phyloP scores from a whole-genome alignment of 1,140 invertebrate species.

The Tetranychus cinnabarinus region DNA sequence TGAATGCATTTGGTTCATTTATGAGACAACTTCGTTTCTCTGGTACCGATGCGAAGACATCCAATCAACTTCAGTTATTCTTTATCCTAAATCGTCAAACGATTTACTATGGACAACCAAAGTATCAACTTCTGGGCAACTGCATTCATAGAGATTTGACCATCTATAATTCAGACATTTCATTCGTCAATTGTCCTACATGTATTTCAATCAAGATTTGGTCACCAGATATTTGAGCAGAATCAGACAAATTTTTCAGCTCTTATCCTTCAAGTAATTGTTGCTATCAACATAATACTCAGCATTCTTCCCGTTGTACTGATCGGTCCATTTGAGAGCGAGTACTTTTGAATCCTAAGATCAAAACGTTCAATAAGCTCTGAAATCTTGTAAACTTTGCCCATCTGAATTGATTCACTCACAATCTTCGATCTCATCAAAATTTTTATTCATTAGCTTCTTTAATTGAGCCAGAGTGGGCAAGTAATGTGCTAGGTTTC shows the following conservation, averaged over 20 bases:
- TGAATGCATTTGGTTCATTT: background rate
- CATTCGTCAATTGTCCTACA: slow-evolving; percentile 61
- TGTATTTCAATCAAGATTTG: slow-evolving; percentile 31
- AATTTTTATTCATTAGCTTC: background rate
- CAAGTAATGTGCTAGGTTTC: slow-evolving; percentile 10
- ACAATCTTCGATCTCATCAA: background rate
- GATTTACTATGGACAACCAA: slow-evolving; percentile 50
- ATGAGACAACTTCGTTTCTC: slow-evolving; percentile 2
- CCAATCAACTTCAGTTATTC: slow-evolving; percentile 77
- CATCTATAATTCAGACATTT: slow-evolving; percentile 49
- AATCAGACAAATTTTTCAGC: slow-evolving; percentile 45
- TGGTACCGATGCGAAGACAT: slow-evolving; percentile 7
- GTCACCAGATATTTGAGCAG: slow-evolving; percentile 24
- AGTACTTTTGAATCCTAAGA: background rate
- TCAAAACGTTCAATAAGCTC: background rate
- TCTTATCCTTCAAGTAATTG: slow-evolving; percentile 19
- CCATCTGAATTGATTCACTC: too few species aligned
- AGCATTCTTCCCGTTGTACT: too few species aligned
- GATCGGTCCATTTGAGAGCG: background rate
- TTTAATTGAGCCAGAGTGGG: background rate
- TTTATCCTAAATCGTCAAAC: slow-evolving; percentile 46
- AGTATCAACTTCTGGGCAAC: slow-evolving; percentile 60
- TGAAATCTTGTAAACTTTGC: too few species aligned
- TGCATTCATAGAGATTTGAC: slow-evolving; percentile 70
- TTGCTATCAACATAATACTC: background rate